phyloP scores from a whole-genome alignment of 2,888 invertebrate species.

The Lordiphosa fenestrarum region DNA sequence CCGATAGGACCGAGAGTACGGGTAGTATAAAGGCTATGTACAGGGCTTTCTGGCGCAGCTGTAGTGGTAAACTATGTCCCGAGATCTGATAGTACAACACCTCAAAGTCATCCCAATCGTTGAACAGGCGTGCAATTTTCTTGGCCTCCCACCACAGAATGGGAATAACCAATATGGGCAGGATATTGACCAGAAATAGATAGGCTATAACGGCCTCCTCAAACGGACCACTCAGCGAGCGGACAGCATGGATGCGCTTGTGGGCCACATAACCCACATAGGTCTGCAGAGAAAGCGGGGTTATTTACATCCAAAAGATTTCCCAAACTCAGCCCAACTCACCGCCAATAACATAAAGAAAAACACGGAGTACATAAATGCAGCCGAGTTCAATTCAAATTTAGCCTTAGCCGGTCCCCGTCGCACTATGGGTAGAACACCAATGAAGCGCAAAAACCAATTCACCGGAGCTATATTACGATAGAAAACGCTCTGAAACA shows the following conservation, averaged over 20 bases:
- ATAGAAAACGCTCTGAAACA: conserved; percentile 79
- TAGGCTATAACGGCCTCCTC: conserved; percentile 89
- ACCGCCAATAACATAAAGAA: conserved; percentile 81
- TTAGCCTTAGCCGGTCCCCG: conserved; percentile 81
- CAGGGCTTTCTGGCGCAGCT: conserved; percentile 83
- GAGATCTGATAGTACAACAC: conserved; percentile 84
- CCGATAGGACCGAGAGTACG: conserved; percentile 83
- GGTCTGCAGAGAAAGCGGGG: conserved; percentile 51
- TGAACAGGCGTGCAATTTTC: conserved; percentile 82
- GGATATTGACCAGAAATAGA: conserved; percentile 86
- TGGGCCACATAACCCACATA: conserved; percentile 84
- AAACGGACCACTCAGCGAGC: conserved; percentile 85
- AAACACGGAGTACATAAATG: conserved; percentile 83
- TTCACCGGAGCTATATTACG: conserved; percentile 81
- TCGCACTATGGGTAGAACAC: conserved; percentile 84
- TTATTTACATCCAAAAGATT: no score
- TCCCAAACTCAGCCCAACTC: conserved; percentile 21
- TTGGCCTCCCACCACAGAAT: conserved; percentile 85
- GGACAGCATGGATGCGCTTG: conserved; percentile 83
- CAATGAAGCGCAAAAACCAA: conserved; percentile 82
- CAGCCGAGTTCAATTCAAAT: conserved; percentile 81
- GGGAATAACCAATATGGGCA: conserved; percentile 84
- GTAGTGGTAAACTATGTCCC: conserved; percentile 82
- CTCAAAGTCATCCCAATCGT: conserved; percentile 86
- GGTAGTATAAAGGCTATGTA: conserved; percentile 83